phyloP scores from a whole-genome alignment of 2,797 vertebrate species.

The Hydrolagus colliei region DNA sequence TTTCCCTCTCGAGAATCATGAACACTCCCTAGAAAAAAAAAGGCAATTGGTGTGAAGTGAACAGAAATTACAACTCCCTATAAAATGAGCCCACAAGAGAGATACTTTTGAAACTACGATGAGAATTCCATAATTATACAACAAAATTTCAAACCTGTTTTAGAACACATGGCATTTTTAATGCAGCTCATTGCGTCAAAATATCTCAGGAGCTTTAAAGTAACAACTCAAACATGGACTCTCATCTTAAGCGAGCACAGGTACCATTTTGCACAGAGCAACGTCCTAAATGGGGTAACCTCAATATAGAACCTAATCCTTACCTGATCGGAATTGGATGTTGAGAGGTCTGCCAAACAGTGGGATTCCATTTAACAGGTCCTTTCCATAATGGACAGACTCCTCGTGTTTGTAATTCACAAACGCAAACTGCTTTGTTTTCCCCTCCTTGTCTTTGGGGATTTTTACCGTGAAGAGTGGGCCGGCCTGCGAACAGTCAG shows the following conservation, averaged over 20 bases:
- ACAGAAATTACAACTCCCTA: constrained; percentile 1
- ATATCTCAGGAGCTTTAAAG: not conserved
- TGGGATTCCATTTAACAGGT: constrained; percentile 72
- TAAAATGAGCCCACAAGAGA: not conserved
- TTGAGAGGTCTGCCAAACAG: constrained; percentile 76
- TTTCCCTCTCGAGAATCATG: constrained; percentile 52
- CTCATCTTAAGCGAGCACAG: not conserved
- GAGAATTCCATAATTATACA: not conserved
- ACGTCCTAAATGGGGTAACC: not conserved
- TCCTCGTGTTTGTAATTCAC: constrained; percentile 88
- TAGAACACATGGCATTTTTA: not conserved
- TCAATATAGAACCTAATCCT: not conserved
- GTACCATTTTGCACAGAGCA: not conserved
- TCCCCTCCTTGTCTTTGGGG: constrained; percentile 80
- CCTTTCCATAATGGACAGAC: constrained; percentile 82
- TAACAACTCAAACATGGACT: not conserved
- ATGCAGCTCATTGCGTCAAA: not conserved
- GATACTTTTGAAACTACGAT: not conserved
- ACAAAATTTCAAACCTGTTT: not conserved
- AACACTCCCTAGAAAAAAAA: constrained; percentile 53
- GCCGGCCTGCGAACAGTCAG: constrained; percentile 66
- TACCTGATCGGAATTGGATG: constrained; percentile 87
- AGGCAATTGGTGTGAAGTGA: constrained; percentile 25
- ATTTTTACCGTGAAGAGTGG: constrained; percentile 86
- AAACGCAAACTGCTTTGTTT: constrained; percentile 85